Conservation (phyloP, 1,140 invertebrate genomes). For the Solen grandis region DNA sequence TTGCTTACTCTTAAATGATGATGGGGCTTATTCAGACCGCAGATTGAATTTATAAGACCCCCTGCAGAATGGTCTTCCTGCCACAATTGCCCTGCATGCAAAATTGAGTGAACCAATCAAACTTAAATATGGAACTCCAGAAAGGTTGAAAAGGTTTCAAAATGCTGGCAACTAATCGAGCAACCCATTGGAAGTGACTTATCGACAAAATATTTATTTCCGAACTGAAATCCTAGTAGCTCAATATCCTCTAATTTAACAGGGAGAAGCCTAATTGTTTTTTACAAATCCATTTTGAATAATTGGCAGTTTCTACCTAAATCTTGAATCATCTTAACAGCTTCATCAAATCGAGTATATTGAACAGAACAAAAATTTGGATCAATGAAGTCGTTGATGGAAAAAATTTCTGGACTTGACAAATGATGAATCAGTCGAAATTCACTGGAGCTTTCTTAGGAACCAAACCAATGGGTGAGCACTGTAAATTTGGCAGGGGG, state of each 20-base stretch:
- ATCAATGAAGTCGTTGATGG: slow-evolving; percentile 25
- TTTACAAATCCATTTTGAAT: slow-evolving; percentile 42
- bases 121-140: not conserved
- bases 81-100: not conserved
- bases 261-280: not conserved
- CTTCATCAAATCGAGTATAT: slow-evolving; percentile 42
- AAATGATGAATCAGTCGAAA: slow-evolving; percentile 27
- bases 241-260: not conserved
- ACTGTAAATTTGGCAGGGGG: not conserved
- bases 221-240: slow-evolving; percentile 6
- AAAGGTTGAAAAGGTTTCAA: too few species aligned
- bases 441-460: slow-evolving; percentile 16
- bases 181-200: too few species aligned
- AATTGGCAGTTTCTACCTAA: too few species aligned
- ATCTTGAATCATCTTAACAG: slow-evolving; percentile 14
- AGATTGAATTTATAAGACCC: not conserved
- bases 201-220: not conserved
- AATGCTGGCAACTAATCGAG: too few species aligned
- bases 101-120: slow-evolving; percentile 21
- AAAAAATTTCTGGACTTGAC: not conserved
- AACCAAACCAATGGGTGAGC: slow-evolving; percentile 4
- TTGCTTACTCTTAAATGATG: too few species aligned
- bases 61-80: slow-evolving; percentile 19
- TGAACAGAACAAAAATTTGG: slow-evolving; percentile 11
- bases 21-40: slow-evolving; percentile 22